Evolutionary conservation across 2,113 vertebrate genomes (phyloP).

Genomic region (Toxostoma redivivum): DNA sequence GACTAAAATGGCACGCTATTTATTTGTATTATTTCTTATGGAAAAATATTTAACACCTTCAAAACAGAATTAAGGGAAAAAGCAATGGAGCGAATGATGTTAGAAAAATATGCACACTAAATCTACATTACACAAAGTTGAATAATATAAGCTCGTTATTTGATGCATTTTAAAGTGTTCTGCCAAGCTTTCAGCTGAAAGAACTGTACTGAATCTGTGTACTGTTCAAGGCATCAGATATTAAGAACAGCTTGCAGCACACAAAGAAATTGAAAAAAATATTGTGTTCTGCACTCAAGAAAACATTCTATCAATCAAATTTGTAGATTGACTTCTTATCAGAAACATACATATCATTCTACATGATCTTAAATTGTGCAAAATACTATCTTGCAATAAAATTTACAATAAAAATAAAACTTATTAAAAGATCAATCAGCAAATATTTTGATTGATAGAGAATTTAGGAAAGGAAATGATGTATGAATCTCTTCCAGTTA

Average conservation of each 20-base stretch:
- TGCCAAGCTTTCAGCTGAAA: neutral
- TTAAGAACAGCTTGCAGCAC: neutral
- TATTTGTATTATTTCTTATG: neutral
- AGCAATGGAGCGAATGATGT: neutral
- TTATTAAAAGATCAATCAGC: neutral
- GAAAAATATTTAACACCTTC: neutral
- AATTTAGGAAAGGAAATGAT: neutral
- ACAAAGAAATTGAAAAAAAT: neutral
- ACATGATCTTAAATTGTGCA: neutral
- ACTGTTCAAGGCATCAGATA: neutral
- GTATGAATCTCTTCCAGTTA: neutral
- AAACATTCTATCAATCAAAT: neutral
- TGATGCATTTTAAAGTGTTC: neutral
- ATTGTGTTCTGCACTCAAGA: neutral
- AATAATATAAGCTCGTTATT: neutral
- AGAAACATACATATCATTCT: neutral
- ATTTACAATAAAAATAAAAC: neutral
- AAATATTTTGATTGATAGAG: neutral
- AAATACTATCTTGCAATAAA: neutral
- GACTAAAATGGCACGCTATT: neutral
- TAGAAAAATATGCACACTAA: neutral
- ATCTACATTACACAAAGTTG: neutral
- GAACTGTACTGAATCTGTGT: neutral
- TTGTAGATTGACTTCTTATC: neutral
- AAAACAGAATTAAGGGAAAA: neutral